Percentiles rank a stretch among this genome's conserved stretches.
phyloP scores from a whole-genome alignment of 2,797 vertebrate genomes.

The Echiichthys vipera region DNA sequence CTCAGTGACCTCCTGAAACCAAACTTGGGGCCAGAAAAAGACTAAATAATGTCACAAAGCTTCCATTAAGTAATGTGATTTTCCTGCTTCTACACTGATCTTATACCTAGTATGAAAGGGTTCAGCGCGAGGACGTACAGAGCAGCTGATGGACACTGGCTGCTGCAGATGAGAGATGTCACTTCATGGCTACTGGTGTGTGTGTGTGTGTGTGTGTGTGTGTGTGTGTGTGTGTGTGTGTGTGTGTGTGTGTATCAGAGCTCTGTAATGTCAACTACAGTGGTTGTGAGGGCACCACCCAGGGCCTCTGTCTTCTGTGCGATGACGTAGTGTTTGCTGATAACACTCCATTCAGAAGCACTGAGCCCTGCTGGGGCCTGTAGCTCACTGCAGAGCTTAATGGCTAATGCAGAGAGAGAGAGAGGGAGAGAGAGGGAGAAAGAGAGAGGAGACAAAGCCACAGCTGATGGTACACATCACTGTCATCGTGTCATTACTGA shows the following conservation, averaged over 20 bases:
- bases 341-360: slow-evolving; percentile 50
- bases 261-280: slow-evolving; percentile 26
- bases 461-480: slow-evolving; percentile 48
- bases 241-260: slow-evolving; percentile 9
- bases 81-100: neutral
- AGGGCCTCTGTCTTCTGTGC: slow-evolving; percentile 4
- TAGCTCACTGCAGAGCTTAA: slow-evolving; percentile 27
- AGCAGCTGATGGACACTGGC: neutral
- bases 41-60: neutral
- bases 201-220: no score
- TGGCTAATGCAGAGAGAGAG: slow-evolving; percentile 28
- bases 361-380: slow-evolving; percentile 27
- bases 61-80: neutral
- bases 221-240: no score
- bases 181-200: neutral
- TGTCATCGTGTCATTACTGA: slow-evolving; percentile 15
- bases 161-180: no score
- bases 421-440: neutral
- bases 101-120: neutral
- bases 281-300: slow-evolving; percentile 14
- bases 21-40: neutral
- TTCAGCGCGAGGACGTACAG: neutral
- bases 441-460: neutral
- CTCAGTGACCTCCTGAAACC: neutral
- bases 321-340: slow-evolving; percentile 20